Base-by-base conservation (phyloP, 2,888 invertebrate genomes). In the Ectemnius continuus region DNA sequence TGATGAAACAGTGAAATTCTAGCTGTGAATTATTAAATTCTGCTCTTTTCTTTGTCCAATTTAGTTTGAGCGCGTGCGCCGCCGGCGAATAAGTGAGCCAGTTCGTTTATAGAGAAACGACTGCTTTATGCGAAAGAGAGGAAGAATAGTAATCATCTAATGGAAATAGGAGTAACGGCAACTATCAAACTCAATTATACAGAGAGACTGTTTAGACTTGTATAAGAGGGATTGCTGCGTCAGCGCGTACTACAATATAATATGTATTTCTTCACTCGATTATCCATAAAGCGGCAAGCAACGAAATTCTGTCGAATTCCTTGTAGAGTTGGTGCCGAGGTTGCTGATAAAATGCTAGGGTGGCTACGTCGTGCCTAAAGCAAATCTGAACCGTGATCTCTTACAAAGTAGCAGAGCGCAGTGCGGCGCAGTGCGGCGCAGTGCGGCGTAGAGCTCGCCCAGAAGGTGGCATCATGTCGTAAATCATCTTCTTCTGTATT, bases 11-110 rank as follows among this genome's bases (percentile, higher is more conserved):
- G 36, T 36, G 36, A 36, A 36, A 36, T 36, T 36, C 47, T 62
- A 63, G 63, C 28, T n/a, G 4, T 14, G 18, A 6, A 60, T 28
- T 60, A 60, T 60, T 60, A 60, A n/a, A 4, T 60, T 60, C 26
- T 16, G n/a, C 28, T 4, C 11, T 57, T 28, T 60, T 60, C 59
- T 60, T 60, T 60, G 59, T 60, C 36, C 59, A 60, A 60, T 26
- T 60, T 60, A 28, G 16, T 14, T 16, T 28, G 1, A 8, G 59
- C 36, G 13, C 59, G n/a, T n/a, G n/a, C 59, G 6, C 28, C 23
- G 23, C 5, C n/a, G 4, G 16, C 59, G 28, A 60, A 36, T n/a
- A 28, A 60, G 36, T 60, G 11, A 18, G 16, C 18, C 26, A 11
- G 36, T 36, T 36, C 36, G 58, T 23, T 58, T 58, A 58, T 58